Base-by-base conservation (phyloP, 1,140 invertebrate genomes). In the Diprion similis region DNA sequence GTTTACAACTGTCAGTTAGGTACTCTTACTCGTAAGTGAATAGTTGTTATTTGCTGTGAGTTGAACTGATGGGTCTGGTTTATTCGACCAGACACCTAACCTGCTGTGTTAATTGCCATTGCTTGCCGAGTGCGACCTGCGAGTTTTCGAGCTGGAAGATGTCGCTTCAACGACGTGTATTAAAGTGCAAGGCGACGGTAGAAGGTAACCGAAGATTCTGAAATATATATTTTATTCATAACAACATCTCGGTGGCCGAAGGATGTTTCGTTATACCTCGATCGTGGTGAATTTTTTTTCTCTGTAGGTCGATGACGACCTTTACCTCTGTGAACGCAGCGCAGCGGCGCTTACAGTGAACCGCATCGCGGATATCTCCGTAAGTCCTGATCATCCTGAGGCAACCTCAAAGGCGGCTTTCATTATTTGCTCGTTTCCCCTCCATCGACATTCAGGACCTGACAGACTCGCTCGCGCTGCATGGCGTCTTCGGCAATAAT, bases 401-500 rank as follows among this genome's bases (percentile, higher is more conserved):
- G 3, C 51, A 17, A 59, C 51, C 51, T 59, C 51, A 59, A 59
- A 59, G 51, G 51, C 51, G 51, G 51, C 51, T 59, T 59, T 59
- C 51, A 17, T 59, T 59, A 59, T 59, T 59, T 59, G 51, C n/a
- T 13, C 51, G 11, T 59, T 17, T 59, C 51, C 51, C 51, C 51
- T 59, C 51, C 51, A 59, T 59, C 51, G 51, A 59, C 51, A 59
- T 59, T 59, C 51, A 59, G 51, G 51, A 59, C 51, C 51, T 17
- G 51, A 59, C 51, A 17, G 51, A 59, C 11, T 17, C 11, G 51
- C 51, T 59, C 51, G 51, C 51, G 51, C 51, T 59, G 51, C 51
- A 59, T 59, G 66, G 18, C 10, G 66, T 19, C 18, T 68, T 68
- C 37, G 37, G 37, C 46, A 46, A 70, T 70, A 70, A 70, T 70